Conservation (phyloP, 2,888 invertebrate genomes). For the Apantesis nais region DNA sequence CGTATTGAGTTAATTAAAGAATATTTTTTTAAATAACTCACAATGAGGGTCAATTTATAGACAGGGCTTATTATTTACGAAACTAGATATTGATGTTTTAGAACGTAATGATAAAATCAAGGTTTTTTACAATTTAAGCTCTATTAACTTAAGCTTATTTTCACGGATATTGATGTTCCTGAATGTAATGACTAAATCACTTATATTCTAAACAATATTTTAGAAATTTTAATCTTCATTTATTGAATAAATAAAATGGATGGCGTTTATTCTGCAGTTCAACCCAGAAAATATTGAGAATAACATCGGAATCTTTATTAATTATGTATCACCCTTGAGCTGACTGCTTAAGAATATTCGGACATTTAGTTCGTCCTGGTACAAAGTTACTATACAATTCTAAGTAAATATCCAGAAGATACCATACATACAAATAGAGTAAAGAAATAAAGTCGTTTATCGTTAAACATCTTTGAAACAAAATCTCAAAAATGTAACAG, state of each 20-base stretch:
- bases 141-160: no score
- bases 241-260: no score
- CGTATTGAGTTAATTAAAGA: not conserved
- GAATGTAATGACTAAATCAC: not conserved
- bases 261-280: no score
- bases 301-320: not conserved
- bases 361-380: not conserved
- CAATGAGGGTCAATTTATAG: no score
- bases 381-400: not conserved
- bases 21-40: not conserved
- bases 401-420: not conserved
- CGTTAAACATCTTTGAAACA: not conserved
- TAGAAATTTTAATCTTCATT: no score
- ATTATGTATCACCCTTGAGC: not conserved
- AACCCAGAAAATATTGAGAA: not conserved
- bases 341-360: no score
- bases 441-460: not conserved
- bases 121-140: no score
- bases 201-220: no score
- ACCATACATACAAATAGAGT: not conserved
- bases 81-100: not conserved
- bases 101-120: not conserved
- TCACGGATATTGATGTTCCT: not conserved
- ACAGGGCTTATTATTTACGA: not conserved
- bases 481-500: not conserved